Evolutionary conservation across 1,140 invertebrate genomes (phyloP), one percentile per base, ranked within the genome.

Genomic region (Euura saliciscinereae): DNA sequence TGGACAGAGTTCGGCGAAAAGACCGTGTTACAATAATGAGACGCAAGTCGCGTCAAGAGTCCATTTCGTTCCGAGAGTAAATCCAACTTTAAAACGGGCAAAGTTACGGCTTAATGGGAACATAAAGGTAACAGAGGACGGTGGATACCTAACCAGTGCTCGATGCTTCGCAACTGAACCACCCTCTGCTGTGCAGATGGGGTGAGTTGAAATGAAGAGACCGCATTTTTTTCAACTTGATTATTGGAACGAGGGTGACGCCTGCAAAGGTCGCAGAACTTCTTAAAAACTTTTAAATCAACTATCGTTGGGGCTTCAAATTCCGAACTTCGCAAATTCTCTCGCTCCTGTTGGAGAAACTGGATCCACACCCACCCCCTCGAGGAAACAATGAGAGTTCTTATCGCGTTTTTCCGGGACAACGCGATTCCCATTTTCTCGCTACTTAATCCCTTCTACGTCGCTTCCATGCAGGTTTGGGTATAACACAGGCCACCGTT

Each of bases 191-290:
- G 69, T 43, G 66, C n/a, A 66, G 42, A 43, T 10, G 7, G 45
- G 7, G 65, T 8, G 44, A n/a, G 45, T 74, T 68, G 75, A 70
- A 76, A 73, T 75, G 76, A 77, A 72, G 51, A 72, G 78, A 74
- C 75, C 79, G 78, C 80, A 83, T 84, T 84, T 84, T 84, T 84
- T 82, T 78, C 75, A 84, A 84, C 78, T 83, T 84, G 84, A 83
- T 84, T 84, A 84, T 84, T 77, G 74, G 78, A 78, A 83, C 72
- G 78, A 76, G 74, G 71, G 70, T 69, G 75, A 69, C 67, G 28
- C 28, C 28, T 28, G 74, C 66, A 72, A 73, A 76, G 75, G 68
- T 70, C 71, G 69, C 70, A 45, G 67, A 67, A 28, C 28, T 28
- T 67, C 51, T 8, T 8, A 8, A n/a, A 59, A 59, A 59, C 51